Conservation (phyloP, 2,113 vertebrate species). For the Tautogolabrus adspersus region DNA sequence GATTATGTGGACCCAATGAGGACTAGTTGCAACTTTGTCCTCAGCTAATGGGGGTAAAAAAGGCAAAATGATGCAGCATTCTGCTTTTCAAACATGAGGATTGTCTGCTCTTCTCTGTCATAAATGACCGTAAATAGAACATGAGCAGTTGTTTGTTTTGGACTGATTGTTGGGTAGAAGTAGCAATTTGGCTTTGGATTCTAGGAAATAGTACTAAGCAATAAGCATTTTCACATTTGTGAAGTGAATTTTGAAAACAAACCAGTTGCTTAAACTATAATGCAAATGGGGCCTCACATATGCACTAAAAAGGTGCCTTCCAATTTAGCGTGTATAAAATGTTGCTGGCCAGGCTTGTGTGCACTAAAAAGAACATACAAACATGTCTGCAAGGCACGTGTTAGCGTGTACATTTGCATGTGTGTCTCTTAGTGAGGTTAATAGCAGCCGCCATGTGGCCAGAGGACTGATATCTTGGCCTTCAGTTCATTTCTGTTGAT, state of each 20-base stretch:
- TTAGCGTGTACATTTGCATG: constrained; percentile 47
- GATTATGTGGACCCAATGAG: too few species aligned
- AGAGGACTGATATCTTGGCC: constrained; percentile 43
- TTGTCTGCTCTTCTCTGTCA: background rate
- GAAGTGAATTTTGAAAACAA: background rate
- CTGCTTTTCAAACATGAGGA: too few species aligned
- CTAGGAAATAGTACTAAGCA: background rate
- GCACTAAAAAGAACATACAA: background rate
- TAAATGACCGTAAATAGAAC: background rate
- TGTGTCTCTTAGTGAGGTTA: constrained; percentile 51
- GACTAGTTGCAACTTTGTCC: too few species aligned
- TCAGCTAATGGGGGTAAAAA: too few species aligned
- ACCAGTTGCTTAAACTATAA: background rate
- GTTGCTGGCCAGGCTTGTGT: constrained; percentile 41
- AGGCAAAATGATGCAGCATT: too few species aligned
- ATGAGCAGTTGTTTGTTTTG: background rate
- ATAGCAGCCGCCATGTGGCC: constrained; percentile 50
- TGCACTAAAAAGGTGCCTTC: background rate
- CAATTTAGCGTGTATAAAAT: background rate
- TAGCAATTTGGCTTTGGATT: background rate
- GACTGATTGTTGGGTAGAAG: too few species aligned
- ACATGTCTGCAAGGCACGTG: constrained; percentile 47
- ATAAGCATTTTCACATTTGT: too few species aligned
- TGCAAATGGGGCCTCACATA: background rate
- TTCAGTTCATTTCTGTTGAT: constrained; percentile 59